These are phyloP conservation scores for Drosophila punjabiensis DNA, from an alignment of 1,140 invertebrate species.

Conservation along the genomic window DNA sequence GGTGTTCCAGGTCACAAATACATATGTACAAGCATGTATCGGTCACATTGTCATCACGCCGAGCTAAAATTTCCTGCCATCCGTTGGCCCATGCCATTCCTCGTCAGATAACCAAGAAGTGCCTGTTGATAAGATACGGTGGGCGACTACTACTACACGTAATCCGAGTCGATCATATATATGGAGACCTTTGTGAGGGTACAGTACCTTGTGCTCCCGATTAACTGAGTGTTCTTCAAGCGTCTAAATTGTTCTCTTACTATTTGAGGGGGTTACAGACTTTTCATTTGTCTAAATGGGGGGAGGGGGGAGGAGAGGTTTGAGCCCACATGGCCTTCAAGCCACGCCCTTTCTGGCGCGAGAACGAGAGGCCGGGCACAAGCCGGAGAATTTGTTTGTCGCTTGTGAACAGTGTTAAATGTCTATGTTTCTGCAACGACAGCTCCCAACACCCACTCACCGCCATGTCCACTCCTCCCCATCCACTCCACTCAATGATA, in stretches of 20 bases:
- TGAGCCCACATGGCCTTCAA: conserved; percentile 27
- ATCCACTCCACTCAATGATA: conserved; percentile 1
- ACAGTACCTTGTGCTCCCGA: conserved; percentile 17
- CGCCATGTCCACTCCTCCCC: not conserved
- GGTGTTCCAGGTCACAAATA: not conserved
- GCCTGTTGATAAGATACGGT: conserved; percentile 47
- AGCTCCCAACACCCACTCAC: not conserved
- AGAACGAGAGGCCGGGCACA: too few relatives aligned
- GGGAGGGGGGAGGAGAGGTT: not conserved
- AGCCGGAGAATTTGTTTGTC: conserved; percentile 36
- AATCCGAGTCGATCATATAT: conserved; percentile 38
- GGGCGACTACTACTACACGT: conserved; percentile 39
- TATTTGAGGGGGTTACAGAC: conserved; percentile 8
- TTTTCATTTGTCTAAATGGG: not conserved
- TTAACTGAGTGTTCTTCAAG: not conserved
- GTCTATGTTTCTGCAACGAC: conserved; percentile 65
- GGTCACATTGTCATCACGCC: conserved; percentile 50
- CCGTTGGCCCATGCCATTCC: conserved; percentile 20
- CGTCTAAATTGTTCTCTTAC: conserved; percentile 20
- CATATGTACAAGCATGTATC: conserved; percentile 6
- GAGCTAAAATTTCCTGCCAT: conserved; percentile 23
- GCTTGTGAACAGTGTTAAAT: conserved; percentile 58
- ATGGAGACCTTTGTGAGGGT: conserved; percentile 2
- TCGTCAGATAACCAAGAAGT: conserved; percentile 51
- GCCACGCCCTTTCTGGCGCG: conserved; percentile 49